Conservation (phyloP, 92 coral and sea anemone species). For the Parazoanthus swiftii region DNA sequence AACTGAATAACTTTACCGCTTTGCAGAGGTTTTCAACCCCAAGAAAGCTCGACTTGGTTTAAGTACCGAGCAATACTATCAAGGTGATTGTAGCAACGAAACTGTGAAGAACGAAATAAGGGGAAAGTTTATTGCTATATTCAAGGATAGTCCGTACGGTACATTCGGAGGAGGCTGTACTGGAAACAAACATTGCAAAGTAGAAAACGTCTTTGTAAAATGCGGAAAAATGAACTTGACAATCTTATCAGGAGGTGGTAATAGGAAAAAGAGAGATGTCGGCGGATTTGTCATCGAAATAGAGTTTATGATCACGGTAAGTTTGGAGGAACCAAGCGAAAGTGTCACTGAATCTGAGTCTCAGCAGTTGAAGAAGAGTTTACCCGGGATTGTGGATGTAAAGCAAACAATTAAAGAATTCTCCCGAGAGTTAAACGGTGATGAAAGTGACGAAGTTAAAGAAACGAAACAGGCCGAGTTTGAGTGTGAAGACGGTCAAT, state of each 20-base stretch:
- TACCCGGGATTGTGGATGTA: background rate
- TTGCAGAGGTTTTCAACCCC: background rate
- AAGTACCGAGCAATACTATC: background rate
- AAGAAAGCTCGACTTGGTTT: background rate
- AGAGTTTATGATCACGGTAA: background rate
- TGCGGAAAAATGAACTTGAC: slow-evolving; percentile 22
- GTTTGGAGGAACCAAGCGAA: background rate
- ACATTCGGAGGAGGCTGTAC: background rate
- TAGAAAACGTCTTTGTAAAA: background rate
- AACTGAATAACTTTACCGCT: background rate
- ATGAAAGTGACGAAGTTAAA: background rate
- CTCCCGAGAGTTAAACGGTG: background rate
- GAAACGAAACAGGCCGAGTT: background rate
- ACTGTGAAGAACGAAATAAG: slow-evolving; percentile 12
- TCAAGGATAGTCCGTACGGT: background rate
- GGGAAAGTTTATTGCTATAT: slow-evolving; percentile 6
- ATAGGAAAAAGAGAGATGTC: slow-evolving; percentile 7
- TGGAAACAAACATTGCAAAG: slow-evolving; percentile 9
- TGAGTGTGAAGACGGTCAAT: slow-evolving; percentile 12
- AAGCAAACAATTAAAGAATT: background rate
- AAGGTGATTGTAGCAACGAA: slow-evolving; percentile 23
- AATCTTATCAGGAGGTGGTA: background rate
- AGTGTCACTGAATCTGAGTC: background rate
- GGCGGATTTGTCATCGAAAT: background rate
- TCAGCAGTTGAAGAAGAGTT: background rate